Evolutionary conservation across 2,113 vertebrate genomes (phyloP).

Genomic region (rat (Rattus norvegicus)): GRCr8 NC_086028.1:76254001-76254500

Average conservation of each 20-base stretch:
- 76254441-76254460: background rate
- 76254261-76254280: conserved; percentile 1
- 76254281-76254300: background rate
- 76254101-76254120: conserved; percentile 51
- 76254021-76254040: conserved; percentile 62
- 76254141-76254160: conserved; percentile 61
- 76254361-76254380: background rate
- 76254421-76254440: background rate
- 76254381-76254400: conserved; percentile 19
- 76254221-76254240: conserved; percentile 59
- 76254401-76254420: background rate
- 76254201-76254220: conserved; percentile 57
- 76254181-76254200: background rate
- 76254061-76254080: conserved; percentile 23
- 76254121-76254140: conserved; percentile 47
- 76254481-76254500: background rate
- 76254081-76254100: conserved; percentile 4
- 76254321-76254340: background rate
- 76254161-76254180: conserved; percentile 42
- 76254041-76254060: conserved; percentile 43
- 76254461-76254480: background rate
- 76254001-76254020: conserved; percentile 73
- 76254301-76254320: background rate
- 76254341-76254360: background rate
- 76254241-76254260: conserved; percentile 11